Percentiles rank a stretch among this genome's conserved stretches.
These are phyloP conservation scores for Prunella strophiata DNA, from an alignment of 2,797 vertebrate genomes.

Conservation along the genomic window DNA sequence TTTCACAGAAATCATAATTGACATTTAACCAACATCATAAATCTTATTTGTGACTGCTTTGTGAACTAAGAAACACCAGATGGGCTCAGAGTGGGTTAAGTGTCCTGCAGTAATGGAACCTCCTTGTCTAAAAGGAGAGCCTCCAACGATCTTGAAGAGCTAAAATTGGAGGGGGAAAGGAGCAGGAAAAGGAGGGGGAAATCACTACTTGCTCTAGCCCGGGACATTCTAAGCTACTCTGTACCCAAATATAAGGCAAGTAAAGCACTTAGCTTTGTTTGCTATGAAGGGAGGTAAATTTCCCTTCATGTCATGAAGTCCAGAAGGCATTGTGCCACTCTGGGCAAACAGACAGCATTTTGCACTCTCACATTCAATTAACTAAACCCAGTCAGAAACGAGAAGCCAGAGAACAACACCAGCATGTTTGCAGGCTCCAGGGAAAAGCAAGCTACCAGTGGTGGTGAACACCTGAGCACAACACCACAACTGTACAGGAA, in stretches of 20 bases:
- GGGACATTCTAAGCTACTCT: background rate
- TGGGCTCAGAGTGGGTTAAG: background rate
- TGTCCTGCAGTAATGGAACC: background rate
- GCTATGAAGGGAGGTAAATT: background rate
- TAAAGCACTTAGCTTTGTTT: background rate
- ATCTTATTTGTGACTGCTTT: background rate
- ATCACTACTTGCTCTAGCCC: background rate
- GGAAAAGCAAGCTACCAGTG: background rate
- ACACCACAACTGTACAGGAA: background rate
- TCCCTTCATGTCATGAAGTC: background rate
- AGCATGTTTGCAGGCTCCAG: background rate
- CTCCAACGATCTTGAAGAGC: background rate
- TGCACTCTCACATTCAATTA: background rate
- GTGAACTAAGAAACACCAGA: background rate
- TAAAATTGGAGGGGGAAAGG: background rate
- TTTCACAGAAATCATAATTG: background rate
- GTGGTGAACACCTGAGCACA: background rate
- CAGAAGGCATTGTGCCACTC: background rate
- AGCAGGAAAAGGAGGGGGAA: background rate
- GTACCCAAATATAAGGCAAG: background rate
- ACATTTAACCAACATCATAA: background rate
- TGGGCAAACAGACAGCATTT: background rate
- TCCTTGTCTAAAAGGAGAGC: background rate
- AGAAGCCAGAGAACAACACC: slow-evolving; percentile 16
- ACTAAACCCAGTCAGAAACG: background rate